Base-by-base conservation (phyloP, 2,113 vertebrate genomes). In the Struthidea cinerea region DNA sequence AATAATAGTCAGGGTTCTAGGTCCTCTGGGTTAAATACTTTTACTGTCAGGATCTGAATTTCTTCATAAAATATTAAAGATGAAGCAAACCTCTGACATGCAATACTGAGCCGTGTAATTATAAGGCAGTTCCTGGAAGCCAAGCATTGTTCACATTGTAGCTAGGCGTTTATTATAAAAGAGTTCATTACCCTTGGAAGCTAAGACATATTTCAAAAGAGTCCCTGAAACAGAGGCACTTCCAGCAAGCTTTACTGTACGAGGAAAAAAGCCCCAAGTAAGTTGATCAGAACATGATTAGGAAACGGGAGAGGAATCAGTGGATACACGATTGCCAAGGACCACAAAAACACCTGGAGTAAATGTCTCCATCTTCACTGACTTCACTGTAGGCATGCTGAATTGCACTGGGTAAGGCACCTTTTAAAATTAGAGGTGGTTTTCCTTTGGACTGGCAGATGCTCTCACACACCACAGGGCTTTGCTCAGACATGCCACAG, bases 41-140 rank as follows among this genome's bases (percentile, higher is more conserved):
- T 97, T 96, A 97, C 97, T 98, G 98, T 98, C 97, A 98, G 97
- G 97, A 98, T 97, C 96, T 96, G 97, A 98, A 97, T 98, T 98
- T 98, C 97, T 98, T 97, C 97, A 98, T 98, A 98, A 98, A 98
- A 98, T 98, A 98, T 98, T 98, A 97, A 98, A 98, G 94, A 97
- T 57, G 87, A 96, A 97, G 93, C 97, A 98, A 97, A 96, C 96
- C 96, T 96, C 98, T 97, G 97, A 98, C 97, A 98, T 97, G 97
- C 96, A 97, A 95, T 97, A 93, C 97, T 7, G 81, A 97, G 96
- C 87, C 0, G 1, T 70, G 89, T 97, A 97, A 98, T 98, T 97
- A 97, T 94, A 90, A 98, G 84, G 96, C 93, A 96, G 96, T 98
- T 98, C 97, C 98, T 98, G 97, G 97, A 98, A 98, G 95, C 97